Evolutionary conservation across 2,888 invertebrate genomes (phyloP).

Genomic region (Apoda limacodes): DNA sequence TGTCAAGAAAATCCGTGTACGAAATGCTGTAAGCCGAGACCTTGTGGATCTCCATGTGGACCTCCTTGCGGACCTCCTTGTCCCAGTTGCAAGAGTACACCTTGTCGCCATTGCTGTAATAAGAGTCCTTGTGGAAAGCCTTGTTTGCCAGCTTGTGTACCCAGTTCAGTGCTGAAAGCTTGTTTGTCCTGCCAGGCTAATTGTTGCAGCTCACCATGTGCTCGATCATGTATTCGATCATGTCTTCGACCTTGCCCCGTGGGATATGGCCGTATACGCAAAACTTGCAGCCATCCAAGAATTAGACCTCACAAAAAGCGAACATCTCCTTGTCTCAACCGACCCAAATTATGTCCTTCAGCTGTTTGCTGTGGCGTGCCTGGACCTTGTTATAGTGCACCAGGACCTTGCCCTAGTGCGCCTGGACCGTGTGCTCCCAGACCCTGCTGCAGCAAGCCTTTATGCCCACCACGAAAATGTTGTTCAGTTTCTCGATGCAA

Average conservation of each 20-base stretch:
- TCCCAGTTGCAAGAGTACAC: conserved; percentile 19
- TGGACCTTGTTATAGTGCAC: conserved; percentile 29
- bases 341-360: conserved; percentile 36
- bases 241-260: conserved; percentile 44
- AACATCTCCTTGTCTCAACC: conserved; percentile 48
- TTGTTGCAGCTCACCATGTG: conserved; percentile 31
- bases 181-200: too few species aligned
- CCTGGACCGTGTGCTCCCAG: conserved; percentile 27
- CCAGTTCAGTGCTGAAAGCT: too few species aligned
- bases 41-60: conserved; percentile 25
- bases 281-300: conserved; percentile 36
- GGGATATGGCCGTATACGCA: conserved; percentile 34
- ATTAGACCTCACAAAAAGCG: conserved; percentile 36
- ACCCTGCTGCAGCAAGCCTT: conserved; percentile 25
- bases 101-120: conserved; percentile 15
- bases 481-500: conserved; percentile 27
- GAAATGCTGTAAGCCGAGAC: conserved; percentile 24
- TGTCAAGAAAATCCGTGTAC: conserved; percentile 23
- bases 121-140: conserved; percentile 4
- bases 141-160: too few species aligned
- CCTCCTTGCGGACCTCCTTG: conserved; percentile 19
- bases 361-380: conserved; percentile 43
- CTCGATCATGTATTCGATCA: conserved; percentile 39
- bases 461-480: conserved; percentile 30
- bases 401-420: conserved; percentile 24